These are phyloP conservation scores for Nebria brevicollis DNA, from an alignment of 2,888 invertebrate genomes.

Conservation along the genomic window DNA sequence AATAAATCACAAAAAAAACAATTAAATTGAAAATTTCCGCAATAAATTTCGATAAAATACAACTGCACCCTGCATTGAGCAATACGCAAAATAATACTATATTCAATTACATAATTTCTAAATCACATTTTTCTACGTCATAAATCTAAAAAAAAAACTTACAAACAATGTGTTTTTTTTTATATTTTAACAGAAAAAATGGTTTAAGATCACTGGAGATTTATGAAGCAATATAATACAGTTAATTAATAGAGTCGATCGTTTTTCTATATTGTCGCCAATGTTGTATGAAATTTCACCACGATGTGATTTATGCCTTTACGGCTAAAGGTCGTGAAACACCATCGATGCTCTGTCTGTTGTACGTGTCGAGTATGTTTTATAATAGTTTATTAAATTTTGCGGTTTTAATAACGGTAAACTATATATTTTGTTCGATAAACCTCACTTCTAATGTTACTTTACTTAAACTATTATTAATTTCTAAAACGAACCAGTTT, in stretches of 20 bases:
- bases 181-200: not conserved
- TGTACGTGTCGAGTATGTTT: not conserved
- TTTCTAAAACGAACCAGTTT: not conserved
- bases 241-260: not conserved
- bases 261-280: not conserved
- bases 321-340: no score
- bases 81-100: not conserved
- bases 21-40: constrained; percentile 16
- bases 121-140: no score
- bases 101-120: not conserved
- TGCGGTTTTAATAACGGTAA: constrained; percentile 14
- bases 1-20: constrained; percentile 10
- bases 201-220: not conserved
- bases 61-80: not conserved
- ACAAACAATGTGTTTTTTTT: not conserved
- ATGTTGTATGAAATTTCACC: not conserved
- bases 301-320: not conserved
- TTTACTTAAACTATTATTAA: not conserved
- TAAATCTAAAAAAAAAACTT: no score
- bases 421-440: not conserved
- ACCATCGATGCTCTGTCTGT: not conserved
- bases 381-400: constrained; percentile 16
- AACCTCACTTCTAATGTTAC: not conserved
- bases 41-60: constrained; percentile 15
- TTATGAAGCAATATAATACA: not conserved